Conservation (phyloP, 2,113 vertebrate genomes). For the Melanocharis versteri region DNA sequence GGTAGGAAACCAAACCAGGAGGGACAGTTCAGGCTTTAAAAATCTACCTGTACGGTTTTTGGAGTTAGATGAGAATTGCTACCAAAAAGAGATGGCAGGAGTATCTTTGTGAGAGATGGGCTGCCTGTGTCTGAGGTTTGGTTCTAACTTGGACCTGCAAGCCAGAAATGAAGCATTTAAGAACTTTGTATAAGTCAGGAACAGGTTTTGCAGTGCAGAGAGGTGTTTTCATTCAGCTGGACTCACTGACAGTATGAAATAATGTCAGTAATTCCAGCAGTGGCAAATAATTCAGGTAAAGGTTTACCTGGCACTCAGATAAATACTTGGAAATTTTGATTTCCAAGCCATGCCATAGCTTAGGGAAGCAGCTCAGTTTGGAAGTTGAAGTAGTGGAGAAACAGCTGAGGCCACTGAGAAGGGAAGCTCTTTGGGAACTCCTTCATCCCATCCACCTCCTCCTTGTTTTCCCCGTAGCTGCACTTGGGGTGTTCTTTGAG, state of each 20-base stretch:
- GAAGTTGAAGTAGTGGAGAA: not conserved
- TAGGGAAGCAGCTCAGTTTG: not conserved
- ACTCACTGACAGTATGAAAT: not conserved
- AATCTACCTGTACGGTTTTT: fast-evolving
- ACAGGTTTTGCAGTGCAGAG: not conserved
- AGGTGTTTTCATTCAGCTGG: not conserved
- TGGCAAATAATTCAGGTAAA: not conserved
- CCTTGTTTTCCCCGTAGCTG: not conserved
- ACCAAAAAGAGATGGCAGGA: not conserved
- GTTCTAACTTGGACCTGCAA: not conserved
- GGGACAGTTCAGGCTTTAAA: not conserved
- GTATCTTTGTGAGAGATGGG: not conserved
- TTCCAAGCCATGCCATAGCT: not conserved
- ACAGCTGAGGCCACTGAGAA: not conserved
- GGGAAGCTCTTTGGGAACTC: not conserved
- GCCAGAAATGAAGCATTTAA: not conserved
- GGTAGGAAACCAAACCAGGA: not conserved
- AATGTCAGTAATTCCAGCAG: not conserved
- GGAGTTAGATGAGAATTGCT: not conserved
- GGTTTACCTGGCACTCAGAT: not conserved
- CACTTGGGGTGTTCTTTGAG: not conserved
- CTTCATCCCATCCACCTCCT: not conserved
- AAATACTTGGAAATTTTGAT: not conserved
- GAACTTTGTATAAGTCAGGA: fast-evolving
- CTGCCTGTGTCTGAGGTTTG: not conserved